Evolutionary conservation across 2,888 invertebrate genomes (phyloP).

Genomic region (Sussaba pulchella): DNA sequence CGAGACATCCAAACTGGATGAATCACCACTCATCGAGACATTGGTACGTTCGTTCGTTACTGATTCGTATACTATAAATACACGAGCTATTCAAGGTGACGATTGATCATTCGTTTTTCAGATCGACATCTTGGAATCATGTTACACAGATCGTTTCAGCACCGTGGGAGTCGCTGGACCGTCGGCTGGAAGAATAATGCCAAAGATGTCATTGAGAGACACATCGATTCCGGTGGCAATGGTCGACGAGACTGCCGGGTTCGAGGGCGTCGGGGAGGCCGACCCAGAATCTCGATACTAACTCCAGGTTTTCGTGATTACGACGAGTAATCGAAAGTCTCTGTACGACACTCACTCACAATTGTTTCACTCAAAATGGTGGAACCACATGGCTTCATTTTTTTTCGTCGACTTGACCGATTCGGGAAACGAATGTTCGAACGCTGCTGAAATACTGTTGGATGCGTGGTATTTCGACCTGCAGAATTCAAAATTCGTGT

Average conservation of each 20-base stretch:
- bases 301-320: neutral
- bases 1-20: too few relatives aligned
- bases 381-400: conserved; percentile 19
- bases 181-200: neutral
- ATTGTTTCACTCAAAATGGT: neutral
- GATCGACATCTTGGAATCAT: neutral
- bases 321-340: neutral
- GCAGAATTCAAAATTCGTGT: neutral
- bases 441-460: neutral
- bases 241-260: neutral
- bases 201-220: neutral
- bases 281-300: neutral
- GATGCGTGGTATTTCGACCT: neutral
- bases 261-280: too few relatives aligned
- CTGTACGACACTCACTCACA: neutral
- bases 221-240: neutral
- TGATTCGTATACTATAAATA: neutral
- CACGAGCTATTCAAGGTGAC: neutral
- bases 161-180: conserved; percentile 11
- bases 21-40: too few relatives aligned
- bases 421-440: neutral
- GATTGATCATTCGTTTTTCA: neutral
- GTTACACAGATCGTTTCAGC: neutral
- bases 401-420: neutral
- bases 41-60: too few relatives aligned